A percentile compares a stretch with the other conserved stretches of the same genome.
Conservation (phyloP, 1,140 invertebrate genomes). For the Heterodera schachtii region DNA sequence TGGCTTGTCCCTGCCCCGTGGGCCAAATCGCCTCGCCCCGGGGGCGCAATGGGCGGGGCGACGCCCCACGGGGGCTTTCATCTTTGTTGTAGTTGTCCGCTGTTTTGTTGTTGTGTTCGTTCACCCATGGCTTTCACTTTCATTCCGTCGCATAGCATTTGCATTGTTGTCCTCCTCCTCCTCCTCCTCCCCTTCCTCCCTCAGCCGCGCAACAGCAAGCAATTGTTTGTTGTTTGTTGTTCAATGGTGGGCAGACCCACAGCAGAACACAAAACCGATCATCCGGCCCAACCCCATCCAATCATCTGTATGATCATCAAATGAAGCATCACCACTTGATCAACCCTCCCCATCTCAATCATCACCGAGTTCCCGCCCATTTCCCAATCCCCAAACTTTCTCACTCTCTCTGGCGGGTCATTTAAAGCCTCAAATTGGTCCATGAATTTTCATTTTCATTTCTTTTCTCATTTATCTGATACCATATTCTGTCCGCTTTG, state of each 20-base stretch:
- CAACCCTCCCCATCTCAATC: not conserved
- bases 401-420: not conserved
- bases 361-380: not conserved
- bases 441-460: not conserved
- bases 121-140: not conserved
- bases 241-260: not conserved
- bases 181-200: no score
- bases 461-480: not conserved
- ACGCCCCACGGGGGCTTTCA: not conserved
- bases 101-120: not conserved
- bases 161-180: not conserved
- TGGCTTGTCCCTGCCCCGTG: not conserved
- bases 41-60: no score
- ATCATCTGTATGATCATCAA: no score
- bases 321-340: not conserved
- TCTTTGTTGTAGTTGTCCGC: not conserved
- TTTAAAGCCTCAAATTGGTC: not conserved
- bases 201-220: not conserved
- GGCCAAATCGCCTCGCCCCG: no score
- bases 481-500: no score
- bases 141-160: not conserved
- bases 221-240: not conserved
- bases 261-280: no score
- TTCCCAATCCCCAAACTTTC: no score
- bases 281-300: no score